Conservation (phyloP, 2,888 invertebrate species). For the Cheilosia vulpina region DNA sequence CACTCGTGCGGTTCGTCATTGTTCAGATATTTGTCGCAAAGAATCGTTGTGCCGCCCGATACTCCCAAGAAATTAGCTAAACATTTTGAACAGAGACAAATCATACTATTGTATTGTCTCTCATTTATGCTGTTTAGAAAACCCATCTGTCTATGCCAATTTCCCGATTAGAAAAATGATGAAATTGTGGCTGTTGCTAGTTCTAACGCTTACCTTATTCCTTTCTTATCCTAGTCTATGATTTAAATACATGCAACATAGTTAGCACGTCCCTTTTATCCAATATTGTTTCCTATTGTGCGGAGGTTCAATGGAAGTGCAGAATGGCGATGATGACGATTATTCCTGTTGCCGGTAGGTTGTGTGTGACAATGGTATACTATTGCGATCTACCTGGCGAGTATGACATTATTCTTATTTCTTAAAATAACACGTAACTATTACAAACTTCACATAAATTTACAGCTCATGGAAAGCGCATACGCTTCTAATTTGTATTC, state of each 20-base stretch:
- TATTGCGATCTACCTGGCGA: conserved; percentile 2
- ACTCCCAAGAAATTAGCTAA: background rate
- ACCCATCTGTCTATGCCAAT: background rate
- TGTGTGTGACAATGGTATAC: background rate
- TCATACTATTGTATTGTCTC: too few relatives aligned
- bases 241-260: conserved; percentile 3
- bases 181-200: background rate
- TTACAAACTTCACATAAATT: background rate
- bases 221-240: conserved; percentile 1
- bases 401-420: background rate
- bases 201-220: conserved; percentile 18
- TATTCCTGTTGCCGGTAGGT: conserved; percentile 46
- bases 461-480: background rate
- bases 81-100: background rate
- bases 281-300: conserved; percentile 6
- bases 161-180: background rate
- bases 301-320: conserved; percentile 6
- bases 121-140: background rate
- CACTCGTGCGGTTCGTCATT: conserved; percentile 30
- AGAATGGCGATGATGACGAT: background rate
- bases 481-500: background rate
- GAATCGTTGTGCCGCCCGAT: background rate
- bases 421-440: conserved; percentile 13
- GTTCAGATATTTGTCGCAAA: background rate
- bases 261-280: conserved; percentile 8